These are phyloP conservation scores for Terebella lapidaria DNA, from an alignment of 2,888 invertebrate species.

Conservation along the genomic window DNA sequence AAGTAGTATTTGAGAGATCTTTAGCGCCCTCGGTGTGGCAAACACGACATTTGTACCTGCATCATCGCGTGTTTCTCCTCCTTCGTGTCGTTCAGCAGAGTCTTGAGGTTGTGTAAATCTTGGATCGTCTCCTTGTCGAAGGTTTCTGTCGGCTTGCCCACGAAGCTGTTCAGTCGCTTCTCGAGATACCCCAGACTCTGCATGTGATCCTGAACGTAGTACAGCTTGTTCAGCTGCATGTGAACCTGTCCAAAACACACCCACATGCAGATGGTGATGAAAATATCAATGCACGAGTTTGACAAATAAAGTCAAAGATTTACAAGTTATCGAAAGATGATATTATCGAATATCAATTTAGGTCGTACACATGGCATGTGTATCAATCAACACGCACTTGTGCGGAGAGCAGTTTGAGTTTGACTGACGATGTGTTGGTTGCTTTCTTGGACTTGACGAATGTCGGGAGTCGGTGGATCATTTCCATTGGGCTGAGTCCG, in stretches of 20 bases:
- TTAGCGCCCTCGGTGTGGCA: too few species aligned
- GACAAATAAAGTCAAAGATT: too few species aligned
- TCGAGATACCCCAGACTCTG: neutral
- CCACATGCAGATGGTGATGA: too few species aligned
- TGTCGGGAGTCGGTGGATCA: neutral
- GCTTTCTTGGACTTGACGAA: slow-evolving; percentile 9
- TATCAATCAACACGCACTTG: too few species aligned
- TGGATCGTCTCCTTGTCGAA: neutral
- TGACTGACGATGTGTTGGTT: slow-evolving; percentile 1
- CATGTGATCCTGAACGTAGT: slow-evolving; percentile 1
- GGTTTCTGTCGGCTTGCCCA: neutral
- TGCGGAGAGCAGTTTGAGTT: neutral
- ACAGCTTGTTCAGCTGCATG: slow-evolving; percentile 1
- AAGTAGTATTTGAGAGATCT: too few species aligned
- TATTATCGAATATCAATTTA: too few species aligned
- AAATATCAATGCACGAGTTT: too few species aligned
- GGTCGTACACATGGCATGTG: too few species aligned
- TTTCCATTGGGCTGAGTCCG: neutral
- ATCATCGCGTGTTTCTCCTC: neutral
- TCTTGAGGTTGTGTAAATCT: neutral
- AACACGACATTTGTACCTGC: too few species aligned
- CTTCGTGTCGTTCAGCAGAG: neutral
- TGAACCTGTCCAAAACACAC: too few species aligned
- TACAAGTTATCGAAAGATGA: too few species aligned
- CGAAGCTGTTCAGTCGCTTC: slow-evolving; percentile 1